These are phyloP conservation scores for Xerus inauris DNA, from an alignment of 2,113 vertebrate genomes.

Conservation along the genomic window DNA sequence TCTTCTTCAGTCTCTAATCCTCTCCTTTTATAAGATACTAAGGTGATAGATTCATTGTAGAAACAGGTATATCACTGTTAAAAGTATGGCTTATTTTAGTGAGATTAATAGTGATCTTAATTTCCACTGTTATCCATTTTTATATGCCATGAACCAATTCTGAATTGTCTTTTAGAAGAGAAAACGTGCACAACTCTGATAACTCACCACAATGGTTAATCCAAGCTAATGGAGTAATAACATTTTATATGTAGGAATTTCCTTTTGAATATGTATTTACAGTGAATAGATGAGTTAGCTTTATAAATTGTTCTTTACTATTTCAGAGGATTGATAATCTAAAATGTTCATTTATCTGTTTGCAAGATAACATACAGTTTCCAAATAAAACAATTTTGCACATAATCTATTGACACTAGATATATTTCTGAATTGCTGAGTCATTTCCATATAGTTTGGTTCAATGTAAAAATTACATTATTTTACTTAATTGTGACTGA, in stretches of 20 bases:
- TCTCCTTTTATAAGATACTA: neutral
- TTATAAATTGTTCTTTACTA: neutral
- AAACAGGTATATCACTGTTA: neutral
- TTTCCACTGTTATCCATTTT: neutral
- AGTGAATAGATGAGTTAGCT: neutral
- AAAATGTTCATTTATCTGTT: neutral
- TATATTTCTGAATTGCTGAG: slow-evolving; percentile 38
- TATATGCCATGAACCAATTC: neutral
- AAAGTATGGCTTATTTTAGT: neutral
- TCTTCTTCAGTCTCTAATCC: neutral
- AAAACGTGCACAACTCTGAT: neutral
- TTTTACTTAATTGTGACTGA: slow-evolving; percentile 67
- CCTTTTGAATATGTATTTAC: neutral
- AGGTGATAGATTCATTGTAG: neutral
- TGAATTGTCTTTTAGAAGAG: neutral
- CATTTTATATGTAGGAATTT: neutral
- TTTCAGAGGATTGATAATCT: neutral
- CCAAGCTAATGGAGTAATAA: neutral
- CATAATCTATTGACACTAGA: neutral
- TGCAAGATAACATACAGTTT: neutral
- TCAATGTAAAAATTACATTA: neutral
- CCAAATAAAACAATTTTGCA: neutral
- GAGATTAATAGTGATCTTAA: neutral
- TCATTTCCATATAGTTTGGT: slow-evolving; percentile 68
- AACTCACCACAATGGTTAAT: neutral